Percentiles rank a stretch among this genome's conserved stretches.
Evolutionary conservation across 1,140 invertebrate species (phyloP).

Genomic region (Hylaeus anthracinus): DNA sequence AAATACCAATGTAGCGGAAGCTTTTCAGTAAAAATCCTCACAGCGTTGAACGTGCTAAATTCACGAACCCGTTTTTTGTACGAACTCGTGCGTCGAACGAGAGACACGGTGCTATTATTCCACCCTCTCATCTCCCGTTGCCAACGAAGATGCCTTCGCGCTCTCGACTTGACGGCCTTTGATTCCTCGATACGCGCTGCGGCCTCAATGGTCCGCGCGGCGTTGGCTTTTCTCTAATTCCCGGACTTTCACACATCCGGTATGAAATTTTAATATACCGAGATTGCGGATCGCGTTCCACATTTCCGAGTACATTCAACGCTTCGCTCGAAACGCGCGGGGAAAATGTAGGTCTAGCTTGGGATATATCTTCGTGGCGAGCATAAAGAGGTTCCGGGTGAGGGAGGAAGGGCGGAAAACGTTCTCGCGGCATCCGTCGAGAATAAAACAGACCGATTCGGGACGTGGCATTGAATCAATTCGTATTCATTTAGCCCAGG

Average conservation of each 20-base stretch:
- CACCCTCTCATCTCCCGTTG: not conserved
- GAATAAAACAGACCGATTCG: slow-evolving; percentile 57
- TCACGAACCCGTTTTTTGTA: not conserved
- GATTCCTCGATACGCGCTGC: slow-evolving; percentile 9
- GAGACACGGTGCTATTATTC: not conserved
- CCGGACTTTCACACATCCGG: slow-evolving; percentile 18
- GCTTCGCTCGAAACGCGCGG: slow-evolving; percentile 13
- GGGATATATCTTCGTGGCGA: not conserved
- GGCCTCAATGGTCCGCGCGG: slow-evolving; percentile 8
- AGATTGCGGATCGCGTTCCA: slow-evolving; percentile 43
- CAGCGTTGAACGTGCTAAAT: not conserved
- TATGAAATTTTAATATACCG: slow-evolving; percentile 48
- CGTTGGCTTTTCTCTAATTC: slow-evolving; percentile 35
- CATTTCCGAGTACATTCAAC: slow-evolving; percentile 30
- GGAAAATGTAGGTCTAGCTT: slow-evolving; percentile 12
- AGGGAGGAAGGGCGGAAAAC: slow-evolving; percentile 22
- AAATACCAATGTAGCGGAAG: no score
- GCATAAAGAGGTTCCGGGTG: not conserved
- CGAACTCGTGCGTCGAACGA: not conserved
- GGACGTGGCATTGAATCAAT: slow-evolving; percentile 63
- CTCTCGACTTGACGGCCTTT: not conserved
- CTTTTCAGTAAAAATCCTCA: no score
- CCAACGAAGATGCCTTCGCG: slow-evolving; percentile 1
- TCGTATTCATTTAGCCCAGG: slow-evolving; percentile 70
- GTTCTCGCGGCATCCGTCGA: slow-evolving; percentile 37